phyloP scores from a whole-genome alignment of 2,888 invertebrate genomes.

The Barypeithes pellucidus region DNA sequence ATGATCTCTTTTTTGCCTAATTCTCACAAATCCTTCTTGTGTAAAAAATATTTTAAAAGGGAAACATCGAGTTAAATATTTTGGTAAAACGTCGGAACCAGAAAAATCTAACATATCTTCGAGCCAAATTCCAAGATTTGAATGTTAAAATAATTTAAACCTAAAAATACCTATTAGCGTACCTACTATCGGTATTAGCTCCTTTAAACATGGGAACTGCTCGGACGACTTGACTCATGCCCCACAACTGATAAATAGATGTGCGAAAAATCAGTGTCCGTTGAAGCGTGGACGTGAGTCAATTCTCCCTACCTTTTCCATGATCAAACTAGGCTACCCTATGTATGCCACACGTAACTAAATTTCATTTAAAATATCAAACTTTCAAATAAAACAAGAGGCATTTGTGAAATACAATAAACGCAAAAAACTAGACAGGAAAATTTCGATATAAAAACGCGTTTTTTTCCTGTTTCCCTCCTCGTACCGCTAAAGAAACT shows the following conservation, averaged over 20 bases:
- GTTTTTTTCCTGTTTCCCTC: constrained; percentile 45
- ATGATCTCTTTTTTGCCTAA: constrained; percentile 58
- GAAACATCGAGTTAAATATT: too few species aligned
- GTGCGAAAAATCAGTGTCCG: background rate
- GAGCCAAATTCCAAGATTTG: too few species aligned
- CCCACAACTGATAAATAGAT: too few species aligned
- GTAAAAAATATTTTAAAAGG: too few species aligned
- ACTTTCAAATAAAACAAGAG: constrained; percentile 16
- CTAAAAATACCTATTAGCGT: background rate
- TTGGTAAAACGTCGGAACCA: too few species aligned
- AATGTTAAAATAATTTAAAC: too few species aligned
- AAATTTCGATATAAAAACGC: constrained; percentile 28
- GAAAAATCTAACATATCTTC: too few species aligned
- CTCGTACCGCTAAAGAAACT: constrained; percentile 41
- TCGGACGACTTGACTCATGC: too few species aligned
- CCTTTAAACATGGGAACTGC: background rate
- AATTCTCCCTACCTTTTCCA: too few species aligned
- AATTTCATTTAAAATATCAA: constrained; percentile 3
- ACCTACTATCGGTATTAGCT: too few species aligned
- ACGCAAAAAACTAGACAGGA: constrained; percentile 32
- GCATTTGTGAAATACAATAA: constrained; percentile 49
- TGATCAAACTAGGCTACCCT: too few species aligned
- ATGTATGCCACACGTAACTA: background rate
- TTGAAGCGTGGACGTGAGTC: too few species aligned
- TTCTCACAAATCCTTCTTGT: constrained; percentile 48